Evolutionary conservation across 1,140 invertebrate genomes (phyloP).

Genomic region (Globodera ellingtonae): DNA sequence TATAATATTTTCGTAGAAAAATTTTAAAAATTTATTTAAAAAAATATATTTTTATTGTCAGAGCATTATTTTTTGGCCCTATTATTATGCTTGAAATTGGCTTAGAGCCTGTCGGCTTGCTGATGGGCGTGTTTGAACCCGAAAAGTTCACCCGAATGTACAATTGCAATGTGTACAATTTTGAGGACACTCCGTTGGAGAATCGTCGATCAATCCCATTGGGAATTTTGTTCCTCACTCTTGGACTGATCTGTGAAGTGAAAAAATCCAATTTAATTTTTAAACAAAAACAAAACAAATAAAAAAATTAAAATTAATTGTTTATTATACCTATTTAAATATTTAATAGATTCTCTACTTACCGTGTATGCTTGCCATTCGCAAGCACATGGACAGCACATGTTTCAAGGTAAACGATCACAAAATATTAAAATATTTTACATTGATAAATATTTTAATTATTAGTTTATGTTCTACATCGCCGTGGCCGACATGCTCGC

Average conservation of each 20-base stretch:
- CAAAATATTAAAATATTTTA: no score
- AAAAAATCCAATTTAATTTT: not conserved
- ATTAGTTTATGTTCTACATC: slow-evolving; percentile 40
- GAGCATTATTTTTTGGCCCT: not conserved
- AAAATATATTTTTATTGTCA: not conserved
- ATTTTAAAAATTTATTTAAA: no score
- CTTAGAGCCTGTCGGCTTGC: not conserved
- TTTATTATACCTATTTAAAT: not conserved
- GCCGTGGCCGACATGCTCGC: slow-evolving; percentile 23
- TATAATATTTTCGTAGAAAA: no score
- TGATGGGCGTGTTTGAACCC: slow-evolving; percentile 20
- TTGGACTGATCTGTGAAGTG: slow-evolving; percentile 21
- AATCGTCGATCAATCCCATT: slow-evolving; percentile 21
- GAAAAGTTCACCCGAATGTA: slow-evolving; percentile 26
- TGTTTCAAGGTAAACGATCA: slow-evolving; percentile 14
- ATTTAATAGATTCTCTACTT: slow-evolving; percentile 35
- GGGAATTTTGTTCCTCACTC: slow-evolving; percentile 27
- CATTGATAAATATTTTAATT: not conserved
- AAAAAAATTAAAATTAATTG: not conserved
- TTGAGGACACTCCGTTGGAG: slow-evolving; percentile 23
- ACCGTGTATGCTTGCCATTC: slow-evolving; percentile 40
- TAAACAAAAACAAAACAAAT: not conserved
- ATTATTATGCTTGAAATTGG: slow-evolving; percentile 6
- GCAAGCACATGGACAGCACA: slow-evolving; percentile 39
- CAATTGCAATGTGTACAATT: slow-evolving; percentile 37